Base-by-base conservation (phyloP, 2,797 vertebrate genomes). In the Mormyrops boulengeri region DNA sequence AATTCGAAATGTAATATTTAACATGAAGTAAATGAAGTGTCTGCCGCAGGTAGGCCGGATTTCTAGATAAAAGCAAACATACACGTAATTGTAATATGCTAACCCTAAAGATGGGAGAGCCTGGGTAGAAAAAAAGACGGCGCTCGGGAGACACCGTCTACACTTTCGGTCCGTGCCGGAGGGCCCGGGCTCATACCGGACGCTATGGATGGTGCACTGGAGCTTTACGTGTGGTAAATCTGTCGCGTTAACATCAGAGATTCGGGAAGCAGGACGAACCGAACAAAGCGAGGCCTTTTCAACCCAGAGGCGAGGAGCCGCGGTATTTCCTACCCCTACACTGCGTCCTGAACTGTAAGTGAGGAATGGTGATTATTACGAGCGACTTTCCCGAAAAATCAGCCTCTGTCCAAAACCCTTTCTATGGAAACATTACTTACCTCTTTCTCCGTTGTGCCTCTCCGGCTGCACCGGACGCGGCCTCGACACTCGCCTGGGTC, bases 401-500 rank as follows among this genome's bases (percentile, higher is more conserved):
- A 52, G 50, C 12, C 4, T 14, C 2, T n/a, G 50, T 55, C 4
- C 52, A 57, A 87, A 87, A 5, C 6, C 82, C 19, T 12, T 22
- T 8, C 8, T 11, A n/a, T 19, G 19, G 19, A 19, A 8, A 14
- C n/a, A 6, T 14, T 50, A 9, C 82, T 97, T 95, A 98, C 98
- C 98, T 98, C 98, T 97, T 96, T 98, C 98, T 95, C 97, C 97
- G 97, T 97, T 97, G 96, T 98, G 98, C 96, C 97, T 97, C 95
- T 98, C 97, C 96, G 97, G 97, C 96, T 98, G 98, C 96, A 98
- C 97, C 97, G 98, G 98, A 98, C 98, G 97, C 98, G 98, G 98
- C 98, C 98, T 98, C 96, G 98, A 98, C 94, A 99, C 97, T 99
- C 98, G 97, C 97, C 98, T 98, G 93, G 98, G 97, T 98, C 98